Conservation (phyloP, 2,113 vertebrate genomes). For the Colistium nudipinnis region DNA sequence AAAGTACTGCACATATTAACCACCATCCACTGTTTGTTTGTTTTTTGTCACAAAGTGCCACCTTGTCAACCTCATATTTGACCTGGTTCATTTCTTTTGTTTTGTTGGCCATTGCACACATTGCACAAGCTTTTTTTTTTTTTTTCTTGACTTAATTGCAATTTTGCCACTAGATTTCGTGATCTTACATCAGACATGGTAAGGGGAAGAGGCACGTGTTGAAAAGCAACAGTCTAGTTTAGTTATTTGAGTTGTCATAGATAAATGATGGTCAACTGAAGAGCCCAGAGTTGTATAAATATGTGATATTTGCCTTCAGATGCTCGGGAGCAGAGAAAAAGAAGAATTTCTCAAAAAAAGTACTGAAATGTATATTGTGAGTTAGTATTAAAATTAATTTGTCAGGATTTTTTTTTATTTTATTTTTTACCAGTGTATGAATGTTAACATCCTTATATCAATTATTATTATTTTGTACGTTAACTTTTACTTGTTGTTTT, state of each 20-base stretch:
- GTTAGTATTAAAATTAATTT: constrained; percentile 61
- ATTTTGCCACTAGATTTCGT: constrained; percentile 37
- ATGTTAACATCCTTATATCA: constrained; percentile 65
- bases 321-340: constrained; percentile 52
- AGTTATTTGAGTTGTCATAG: neutral
- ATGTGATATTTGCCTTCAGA: constrained; percentile 52
- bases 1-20: constrained; percentile 49
- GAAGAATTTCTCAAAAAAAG: constrained; percentile 42
- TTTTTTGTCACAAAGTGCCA: constrained; percentile 57
- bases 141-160: constrained; percentile 41
- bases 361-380: constrained; percentile 69
- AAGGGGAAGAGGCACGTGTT: constrained; percentile 9
- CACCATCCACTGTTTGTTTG: constrained; percentile 44
- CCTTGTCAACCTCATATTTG: constrained; percentile 38
- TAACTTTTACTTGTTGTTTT: constrained; percentile 65
- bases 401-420: constrained; percentile 54
- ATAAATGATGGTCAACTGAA: constrained; percentile 25
- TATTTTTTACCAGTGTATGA: constrained; percentile 60
- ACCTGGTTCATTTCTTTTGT: neutral
- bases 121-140: constrained; percentile 70
- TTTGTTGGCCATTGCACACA: constrained; percentile 66
- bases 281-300: constrained; percentile 24
- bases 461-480: constrained; percentile 65
- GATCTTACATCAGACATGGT: constrained; percentile 12
- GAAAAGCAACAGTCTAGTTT: constrained; percentile 4